Conservation (phyloP, 2,113 vertebrate species). For the Sinocyclocheilus anshuiensis region DNA sequence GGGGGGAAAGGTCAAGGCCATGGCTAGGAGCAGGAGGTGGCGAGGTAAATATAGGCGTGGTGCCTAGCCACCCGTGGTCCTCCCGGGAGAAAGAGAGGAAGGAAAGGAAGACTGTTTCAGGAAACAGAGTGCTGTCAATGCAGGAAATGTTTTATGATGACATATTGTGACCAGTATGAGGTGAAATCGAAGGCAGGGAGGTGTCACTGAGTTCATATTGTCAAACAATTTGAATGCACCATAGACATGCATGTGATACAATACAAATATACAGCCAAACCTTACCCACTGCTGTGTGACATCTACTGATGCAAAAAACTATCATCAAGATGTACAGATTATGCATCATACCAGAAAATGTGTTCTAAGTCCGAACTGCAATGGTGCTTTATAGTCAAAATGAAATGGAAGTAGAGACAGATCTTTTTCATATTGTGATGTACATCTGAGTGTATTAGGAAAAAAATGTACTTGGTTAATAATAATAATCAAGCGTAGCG, state of each 20-base stretch:
- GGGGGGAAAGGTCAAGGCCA: conserved; percentile 67
- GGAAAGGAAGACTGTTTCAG: conserved; percentile 20
- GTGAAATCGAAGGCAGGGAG: neutral
- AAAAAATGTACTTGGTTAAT: neutral
- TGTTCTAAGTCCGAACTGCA: no score
- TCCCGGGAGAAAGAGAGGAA: conserved; percentile 2
- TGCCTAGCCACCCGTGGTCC: conserved; percentile 41
- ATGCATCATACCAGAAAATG: neutral
- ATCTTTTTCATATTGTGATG: neutral
- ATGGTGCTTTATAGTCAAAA: neutral
- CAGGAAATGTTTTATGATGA: neutral
- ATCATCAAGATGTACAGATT: no score
- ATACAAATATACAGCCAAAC: neutral
- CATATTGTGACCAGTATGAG: conserved; percentile 32
- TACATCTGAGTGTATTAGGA: neutral
- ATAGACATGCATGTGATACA: neutral
- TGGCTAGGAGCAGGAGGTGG: conserved; percentile 47
- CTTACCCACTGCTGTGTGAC: no score
- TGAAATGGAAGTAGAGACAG: neutral
- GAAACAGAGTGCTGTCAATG: conserved; percentile 24
- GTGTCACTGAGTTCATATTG: neutral
- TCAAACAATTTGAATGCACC: neutral
- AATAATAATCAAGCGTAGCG: no score
- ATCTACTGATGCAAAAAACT: no score
- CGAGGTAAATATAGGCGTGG: conserved; percentile 31